phyloP scores from a whole-genome alignment of 2,888 invertebrate species.

The Acleris cristana region DNA sequence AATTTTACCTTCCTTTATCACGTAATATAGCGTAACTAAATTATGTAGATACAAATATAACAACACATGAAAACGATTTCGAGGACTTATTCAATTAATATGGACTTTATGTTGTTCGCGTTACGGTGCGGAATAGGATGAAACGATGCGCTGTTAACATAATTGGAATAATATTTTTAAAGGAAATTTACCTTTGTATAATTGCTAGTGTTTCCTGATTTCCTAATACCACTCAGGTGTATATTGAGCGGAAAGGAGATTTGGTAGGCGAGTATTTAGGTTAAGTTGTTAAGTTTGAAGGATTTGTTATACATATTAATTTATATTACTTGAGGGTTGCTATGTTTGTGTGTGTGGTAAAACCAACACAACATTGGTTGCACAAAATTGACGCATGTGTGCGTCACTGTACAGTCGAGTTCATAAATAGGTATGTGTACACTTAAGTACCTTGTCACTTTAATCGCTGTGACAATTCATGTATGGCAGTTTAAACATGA shows the following conservation, averaged over 20 bases:
- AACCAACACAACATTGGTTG: no score
- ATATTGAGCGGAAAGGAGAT: slow-evolving; percentile 40
- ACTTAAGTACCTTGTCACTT: no score
- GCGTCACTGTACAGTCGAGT: no score
- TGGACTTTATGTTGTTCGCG: slow-evolving; percentile 6
- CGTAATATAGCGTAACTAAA: slow-evolving; percentile 35
- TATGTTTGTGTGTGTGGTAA: no score
- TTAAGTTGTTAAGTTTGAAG: slow-evolving; percentile 24
- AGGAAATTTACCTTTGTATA: slow-evolving; percentile 32
- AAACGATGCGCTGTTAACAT: neutral
- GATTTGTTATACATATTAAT: neutral
- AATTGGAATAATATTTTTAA: slow-evolving; percentile 20
- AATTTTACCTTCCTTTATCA: slow-evolving; percentile 32
- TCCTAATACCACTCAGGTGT: slow-evolving; percentile 46
- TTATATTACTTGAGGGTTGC: no score
- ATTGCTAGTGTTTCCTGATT: slow-evolving; percentile 57
- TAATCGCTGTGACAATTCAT: no score
- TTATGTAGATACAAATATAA: slow-evolving; percentile 19
- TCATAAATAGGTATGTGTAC: no score
- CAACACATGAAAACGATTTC: slow-evolving; percentile 3
- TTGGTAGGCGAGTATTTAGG: slow-evolving; percentile 39
- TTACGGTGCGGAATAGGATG: slow-evolving; percentile 7
- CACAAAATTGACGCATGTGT: no score
- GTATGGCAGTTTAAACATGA: no score
- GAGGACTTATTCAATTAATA: neutral